Evolutionary conservation across 2,888 invertebrate genomes (phyloP).

Genomic region (Drosophila mulleri): DNA sequence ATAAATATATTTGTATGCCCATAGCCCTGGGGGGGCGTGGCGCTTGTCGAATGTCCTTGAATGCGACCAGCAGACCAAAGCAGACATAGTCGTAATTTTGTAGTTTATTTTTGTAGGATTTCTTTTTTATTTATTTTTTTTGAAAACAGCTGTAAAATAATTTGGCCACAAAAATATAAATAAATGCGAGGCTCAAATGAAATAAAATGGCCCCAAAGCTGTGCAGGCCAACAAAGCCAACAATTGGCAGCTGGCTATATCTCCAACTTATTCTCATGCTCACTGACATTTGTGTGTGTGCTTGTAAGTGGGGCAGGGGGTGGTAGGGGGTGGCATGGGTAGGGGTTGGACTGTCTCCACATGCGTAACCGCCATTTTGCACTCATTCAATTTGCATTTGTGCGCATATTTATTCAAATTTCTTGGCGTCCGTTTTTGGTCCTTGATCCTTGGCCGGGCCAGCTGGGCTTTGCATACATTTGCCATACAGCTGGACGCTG

Average conservation of each 20-base stretch:
- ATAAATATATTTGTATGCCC: constrained; percentile 44
- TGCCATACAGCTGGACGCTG: constrained; percentile 45
- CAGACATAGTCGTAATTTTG: constrained; percentile 48
- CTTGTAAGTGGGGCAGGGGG: neutral
- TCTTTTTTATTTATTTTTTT: neutral
- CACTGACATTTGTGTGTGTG: neutral
- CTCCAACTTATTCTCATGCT: constrained; percentile 3
- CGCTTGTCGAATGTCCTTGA: constrained; percentile 57
- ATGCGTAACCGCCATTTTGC: constrained; percentile 78
- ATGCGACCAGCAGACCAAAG: constrained; percentile 31
- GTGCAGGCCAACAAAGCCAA: constrained; percentile 12
- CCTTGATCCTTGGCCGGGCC: constrained; percentile 57
- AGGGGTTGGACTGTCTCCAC: constrained; percentile 27
- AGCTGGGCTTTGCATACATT: constrained; percentile 78
- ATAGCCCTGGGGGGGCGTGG: constrained; percentile 34
- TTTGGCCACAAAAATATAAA: constrained; percentile 77
- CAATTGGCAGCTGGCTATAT: constrained; percentile 32
- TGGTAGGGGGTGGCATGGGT: neutral
- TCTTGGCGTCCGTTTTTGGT: constrained; percentile 63
- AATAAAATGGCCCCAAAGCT: constrained; percentile 68
- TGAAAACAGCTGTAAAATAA: constrained; percentile 83
- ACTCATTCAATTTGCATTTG: constrained; percentile 81
- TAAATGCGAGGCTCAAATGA: constrained; percentile 69
- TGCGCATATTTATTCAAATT: constrained; percentile 81
- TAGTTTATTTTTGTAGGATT: neutral